Conservation (phyloP, 2,113 vertebrate genomes). For the Gallinago paraguaiae region DNA sequence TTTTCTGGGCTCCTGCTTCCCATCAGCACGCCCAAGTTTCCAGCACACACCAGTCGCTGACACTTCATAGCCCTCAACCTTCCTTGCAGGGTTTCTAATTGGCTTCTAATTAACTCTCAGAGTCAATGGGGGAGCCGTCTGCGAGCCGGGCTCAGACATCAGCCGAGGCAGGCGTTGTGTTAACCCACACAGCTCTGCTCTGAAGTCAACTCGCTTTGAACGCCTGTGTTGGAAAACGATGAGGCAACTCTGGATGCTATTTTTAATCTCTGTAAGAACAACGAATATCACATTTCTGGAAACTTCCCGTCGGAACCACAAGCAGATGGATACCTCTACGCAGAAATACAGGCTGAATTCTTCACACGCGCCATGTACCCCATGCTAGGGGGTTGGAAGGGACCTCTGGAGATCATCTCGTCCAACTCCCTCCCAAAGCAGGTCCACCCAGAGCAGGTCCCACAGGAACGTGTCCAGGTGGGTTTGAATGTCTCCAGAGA, state of each 20-base stretch:
- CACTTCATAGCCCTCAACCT: not conserved
- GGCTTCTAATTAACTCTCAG: not conserved
- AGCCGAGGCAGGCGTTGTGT: fast-evolving
- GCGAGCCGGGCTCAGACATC: fast-evolving
- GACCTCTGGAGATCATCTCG: too few relatives aligned
- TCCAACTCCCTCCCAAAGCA: too few relatives aligned
- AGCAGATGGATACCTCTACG: not conserved
- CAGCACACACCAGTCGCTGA: not conserved
- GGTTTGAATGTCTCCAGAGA: too few relatives aligned
- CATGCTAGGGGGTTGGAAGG: too few relatives aligned
- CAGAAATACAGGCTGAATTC: not conserved
- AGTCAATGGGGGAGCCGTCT: not conserved
- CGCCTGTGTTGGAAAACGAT: fast-evolving
- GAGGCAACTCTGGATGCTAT: not conserved
- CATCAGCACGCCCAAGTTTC: not conserved
- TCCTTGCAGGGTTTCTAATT: not conserved
- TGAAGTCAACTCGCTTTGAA: not conserved
- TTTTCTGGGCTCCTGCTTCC: not conserved
- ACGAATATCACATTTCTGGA: not conserved
- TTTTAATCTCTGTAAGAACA: not conserved
- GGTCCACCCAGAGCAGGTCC: too few relatives aligned
- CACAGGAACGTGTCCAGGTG: too few relatives aligned
- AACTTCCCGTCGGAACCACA: not conserved
- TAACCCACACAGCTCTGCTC: not conserved
- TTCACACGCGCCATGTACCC: fast-evolving